Evolutionary conservation across 2,113 vertebrate genomes (phyloP), one percentile per base, ranked within the genome.

Genomic region (Microtus pennsylvanicus): DNA sequence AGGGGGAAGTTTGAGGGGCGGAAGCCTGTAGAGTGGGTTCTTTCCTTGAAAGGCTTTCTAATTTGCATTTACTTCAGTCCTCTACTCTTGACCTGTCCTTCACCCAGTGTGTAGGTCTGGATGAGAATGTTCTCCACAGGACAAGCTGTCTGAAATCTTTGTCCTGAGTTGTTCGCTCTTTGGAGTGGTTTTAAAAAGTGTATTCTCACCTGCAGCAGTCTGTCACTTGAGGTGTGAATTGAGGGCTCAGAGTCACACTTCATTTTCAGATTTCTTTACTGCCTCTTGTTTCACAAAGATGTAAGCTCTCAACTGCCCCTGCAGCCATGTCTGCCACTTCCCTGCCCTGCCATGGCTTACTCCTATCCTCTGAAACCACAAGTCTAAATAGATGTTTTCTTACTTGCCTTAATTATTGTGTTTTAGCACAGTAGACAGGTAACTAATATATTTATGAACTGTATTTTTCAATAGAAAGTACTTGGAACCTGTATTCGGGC

Each of bases 1-100:
- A 38, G 13, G 22, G 26, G 3, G 28, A 2, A 47, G 9, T 2
- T 47, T 35, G 65, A 61, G 4, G 24, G 0, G 1, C 1, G 21
- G 2, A 47, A 0, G 26, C 11, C 76, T 0, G 4, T 3, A 35
- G 14, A 77, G 12, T 52, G 35, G 45, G 21, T 11, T 55, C 4
- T 28, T 22, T 22, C 1, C 10, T 67, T 45, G 42, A 83, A 75
- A 30, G 3, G 16, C 14, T 80, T 33, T 52, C 21, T 30, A 72
- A 72, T 47, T 75, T 80, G 45, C 45, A 19, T 33, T 45, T 11
- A 67, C 30, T 87, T 52, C 47, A 35, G 82, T 67, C 6, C 55
- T 35, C 55, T 78, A 72, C 28, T 45, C 3, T 61, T 67, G n/a
- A 90, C 63, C 35, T 58, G 7, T 58, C 2, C 21, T 7, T 76